A percentile compares a stretch with the other conserved stretches of the same genome.
phyloP scores from a whole-genome alignment of 2,113 vertebrate genomes.

The Cepphus grylle region DNA sequence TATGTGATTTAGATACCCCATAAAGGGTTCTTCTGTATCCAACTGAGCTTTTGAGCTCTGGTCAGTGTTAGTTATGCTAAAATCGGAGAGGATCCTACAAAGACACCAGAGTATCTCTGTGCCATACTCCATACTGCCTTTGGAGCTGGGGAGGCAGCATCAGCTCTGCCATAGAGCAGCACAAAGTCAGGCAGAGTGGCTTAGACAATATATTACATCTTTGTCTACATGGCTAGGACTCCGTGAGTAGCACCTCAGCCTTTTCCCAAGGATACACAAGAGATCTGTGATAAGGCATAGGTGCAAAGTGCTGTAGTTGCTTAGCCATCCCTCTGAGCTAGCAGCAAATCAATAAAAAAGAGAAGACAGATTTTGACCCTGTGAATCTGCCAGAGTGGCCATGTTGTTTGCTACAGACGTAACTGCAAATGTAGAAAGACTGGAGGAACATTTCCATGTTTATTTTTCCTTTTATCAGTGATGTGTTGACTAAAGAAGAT shows the following conservation, averaged over 20 bases:
- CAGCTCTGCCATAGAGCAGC: neutral
- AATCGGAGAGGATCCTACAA: neutral
- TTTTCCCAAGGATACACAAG: neutral
- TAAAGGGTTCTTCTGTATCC: neutral
- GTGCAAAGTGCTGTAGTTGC: neutral
- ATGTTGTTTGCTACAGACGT: neutral
- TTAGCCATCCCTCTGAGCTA: neutral
- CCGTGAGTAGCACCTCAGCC: neutral
- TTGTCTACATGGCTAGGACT: neutral
- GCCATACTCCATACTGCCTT: neutral
- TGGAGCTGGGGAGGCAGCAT: neutral
- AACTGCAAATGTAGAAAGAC: neutral
- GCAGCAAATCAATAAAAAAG: neutral
- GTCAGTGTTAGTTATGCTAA: neutral
- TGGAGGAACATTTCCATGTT: neutral
- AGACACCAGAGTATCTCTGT: neutral
- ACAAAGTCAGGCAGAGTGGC: neutral
- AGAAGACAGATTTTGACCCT: neutral
- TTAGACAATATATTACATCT: neutral
- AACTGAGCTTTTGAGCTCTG: neutral
- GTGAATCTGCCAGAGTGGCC: neutral
- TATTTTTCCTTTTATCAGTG: neutral
- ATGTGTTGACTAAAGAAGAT: constrained; percentile 13
- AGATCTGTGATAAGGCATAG: neutral
- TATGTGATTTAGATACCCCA: neutral